These are phyloP conservation scores for Apamea monoglypha DNA, from an alignment of 2,888 invertebrate species.

Conservation along the genomic window DNA sequence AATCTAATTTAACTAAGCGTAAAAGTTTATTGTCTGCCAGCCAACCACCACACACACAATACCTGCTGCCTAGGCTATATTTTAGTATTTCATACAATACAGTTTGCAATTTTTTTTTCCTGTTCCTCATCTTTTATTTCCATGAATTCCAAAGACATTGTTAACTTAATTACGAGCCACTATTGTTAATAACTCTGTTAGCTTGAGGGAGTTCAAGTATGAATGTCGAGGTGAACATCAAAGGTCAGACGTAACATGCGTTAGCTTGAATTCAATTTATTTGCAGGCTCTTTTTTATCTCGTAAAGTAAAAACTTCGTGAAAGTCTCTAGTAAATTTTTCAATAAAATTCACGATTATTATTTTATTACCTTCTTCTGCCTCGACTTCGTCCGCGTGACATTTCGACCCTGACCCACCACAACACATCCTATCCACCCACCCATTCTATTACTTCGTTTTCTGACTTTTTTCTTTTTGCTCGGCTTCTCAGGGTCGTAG, in stretches of 20 bases:
- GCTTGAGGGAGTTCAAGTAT: constrained; percentile 37
- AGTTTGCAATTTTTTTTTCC: background rate
- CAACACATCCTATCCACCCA: too few species aligned
- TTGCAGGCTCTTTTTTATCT: constrained; percentile 10
- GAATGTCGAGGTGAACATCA: constrained; percentile 26
- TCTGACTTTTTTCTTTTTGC: too few species aligned
- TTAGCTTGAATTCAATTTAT: constrained; percentile 22
- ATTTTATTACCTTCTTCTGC: too few species aligned
- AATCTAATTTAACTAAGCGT: too few species aligned
- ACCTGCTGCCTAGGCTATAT: background rate
- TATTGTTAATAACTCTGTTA: constrained; percentile 30
- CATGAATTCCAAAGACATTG: background rate
- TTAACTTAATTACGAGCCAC: background rate
- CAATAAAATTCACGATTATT: background rate
- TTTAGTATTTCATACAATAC: background rate
- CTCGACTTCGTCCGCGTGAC: too few species aligned
- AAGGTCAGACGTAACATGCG: constrained; percentile 20
- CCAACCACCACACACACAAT: background rate
- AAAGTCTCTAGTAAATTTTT: background rate
- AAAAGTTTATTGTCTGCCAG: too few species aligned
- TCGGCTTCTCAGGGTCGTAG: too few species aligned
- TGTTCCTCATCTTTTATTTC: background rate
- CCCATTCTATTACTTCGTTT: too few species aligned
- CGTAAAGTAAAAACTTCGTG: constrained; percentile 2
- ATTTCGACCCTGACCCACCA: too few species aligned